These are phyloP conservation scores for Stratiomys singularior DNA, from an alignment of 2,888 invertebrate species.

Conservation along the genomic window DNA sequence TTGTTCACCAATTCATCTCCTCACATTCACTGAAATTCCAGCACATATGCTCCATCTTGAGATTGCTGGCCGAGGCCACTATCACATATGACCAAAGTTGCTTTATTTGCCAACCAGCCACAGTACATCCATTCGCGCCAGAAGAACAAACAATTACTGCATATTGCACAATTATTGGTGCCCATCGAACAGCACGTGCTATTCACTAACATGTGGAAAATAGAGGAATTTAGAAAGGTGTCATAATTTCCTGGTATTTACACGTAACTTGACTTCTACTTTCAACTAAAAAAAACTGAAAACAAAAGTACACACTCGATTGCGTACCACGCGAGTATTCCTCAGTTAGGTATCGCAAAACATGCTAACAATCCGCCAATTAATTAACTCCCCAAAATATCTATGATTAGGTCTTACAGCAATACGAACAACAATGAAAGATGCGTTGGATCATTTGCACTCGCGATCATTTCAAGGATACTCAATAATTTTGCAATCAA, in stretches of 20 bases:
- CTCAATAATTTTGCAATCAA: no score
- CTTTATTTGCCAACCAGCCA: not conserved
- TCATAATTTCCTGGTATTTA: not conserved
- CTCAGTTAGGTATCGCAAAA: no score
- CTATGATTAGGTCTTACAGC: no score
- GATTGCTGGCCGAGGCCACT: not conserved
- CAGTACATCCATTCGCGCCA: not conserved
- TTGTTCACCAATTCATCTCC: not conserved
- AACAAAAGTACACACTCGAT: not conserved
- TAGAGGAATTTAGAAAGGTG: not conserved
- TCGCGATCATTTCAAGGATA: no score
- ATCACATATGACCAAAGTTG: not conserved
- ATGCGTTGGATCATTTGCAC: no score
- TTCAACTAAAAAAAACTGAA: not conserved
- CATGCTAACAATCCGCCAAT: no score
- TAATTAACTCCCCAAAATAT: no score
- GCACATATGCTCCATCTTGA: not conserved
- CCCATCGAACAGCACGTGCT: not conserved
- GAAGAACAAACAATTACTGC: not conserved
- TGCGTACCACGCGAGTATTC: no score
- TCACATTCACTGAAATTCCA: slow-evolving; percentile 4
- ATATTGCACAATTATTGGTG: not conserved
- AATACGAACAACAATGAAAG: no score
- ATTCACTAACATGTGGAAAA: not conserved
- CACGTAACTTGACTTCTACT: not conserved